phyloP scores from a whole-genome alignment of 2,113 vertebrate species.

The Irena cyanogastra region DNA sequence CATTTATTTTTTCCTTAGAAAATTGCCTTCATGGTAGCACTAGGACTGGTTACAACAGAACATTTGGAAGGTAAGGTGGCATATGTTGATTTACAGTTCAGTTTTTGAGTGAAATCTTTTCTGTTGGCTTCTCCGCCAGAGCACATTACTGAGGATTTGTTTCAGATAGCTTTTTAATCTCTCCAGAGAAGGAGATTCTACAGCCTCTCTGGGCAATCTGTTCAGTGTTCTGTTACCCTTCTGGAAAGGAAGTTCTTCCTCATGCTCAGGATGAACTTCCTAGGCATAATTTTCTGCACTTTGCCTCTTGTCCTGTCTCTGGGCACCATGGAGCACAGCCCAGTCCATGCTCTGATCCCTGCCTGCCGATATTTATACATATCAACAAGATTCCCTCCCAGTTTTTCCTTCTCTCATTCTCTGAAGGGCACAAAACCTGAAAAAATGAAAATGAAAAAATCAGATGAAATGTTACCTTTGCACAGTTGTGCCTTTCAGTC shows the following conservation, averaged over 20 bases:
- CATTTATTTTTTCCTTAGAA: conserved; percentile 77
- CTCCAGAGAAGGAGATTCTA: background rate
- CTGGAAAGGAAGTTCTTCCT: background rate
- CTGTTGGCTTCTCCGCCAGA: background rate
- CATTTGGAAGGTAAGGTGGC: conserved; percentile 89
- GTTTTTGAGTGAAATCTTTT: background rate
- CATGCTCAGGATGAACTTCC: background rate
- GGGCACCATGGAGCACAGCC: background rate
- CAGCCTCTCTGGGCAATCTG: background rate
- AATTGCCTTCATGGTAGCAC: conserved; percentile 96
- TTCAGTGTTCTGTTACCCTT: background rate
- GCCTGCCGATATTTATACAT: background rate
- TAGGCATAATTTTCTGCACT: background rate
- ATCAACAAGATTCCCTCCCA: background rate
- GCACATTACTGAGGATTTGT: background rate
- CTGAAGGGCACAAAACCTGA: background rate
- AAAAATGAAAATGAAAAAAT: background rate
- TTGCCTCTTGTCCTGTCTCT: background rate
- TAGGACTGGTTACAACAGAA: conserved; percentile 94
- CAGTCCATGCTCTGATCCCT: background rate
- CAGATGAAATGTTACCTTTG: background rate
- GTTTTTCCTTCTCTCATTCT: background rate
- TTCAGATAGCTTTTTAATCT: background rate
- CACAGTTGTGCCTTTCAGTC: background rate
- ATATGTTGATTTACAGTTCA: background rate